Evolutionary conservation across 1,140 invertebrate species (phyloP), one percentile per base, ranked within the genome.

Genomic region (Formica selysi): DNA sequence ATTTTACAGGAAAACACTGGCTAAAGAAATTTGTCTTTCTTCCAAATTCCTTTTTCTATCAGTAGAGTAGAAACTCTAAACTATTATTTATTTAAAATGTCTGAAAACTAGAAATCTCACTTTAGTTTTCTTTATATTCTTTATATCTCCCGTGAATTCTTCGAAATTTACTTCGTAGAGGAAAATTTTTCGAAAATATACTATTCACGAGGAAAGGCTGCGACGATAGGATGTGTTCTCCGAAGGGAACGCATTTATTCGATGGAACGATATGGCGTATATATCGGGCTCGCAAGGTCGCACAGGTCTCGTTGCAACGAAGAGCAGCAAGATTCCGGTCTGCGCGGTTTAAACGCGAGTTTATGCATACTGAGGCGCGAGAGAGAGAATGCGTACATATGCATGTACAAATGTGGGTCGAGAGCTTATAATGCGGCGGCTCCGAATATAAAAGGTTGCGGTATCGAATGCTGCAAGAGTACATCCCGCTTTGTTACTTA

Each of bases 401-500:
- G 26, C 65, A 65, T 36, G 61, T 36, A 61, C 44, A 13, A 62
- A 84, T 84, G 38, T 84, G 57, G 80, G 80, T 78, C 80, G 65
- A 81, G 48, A 70, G 76, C 41, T 80, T 80, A 51, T 51, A 80
- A 80, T 80, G 67, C 76, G 76, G 76, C 38, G 51, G 38, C 62
- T 79, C 41, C 48, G 65, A 71, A 71, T 80, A 71, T 70, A 80
- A 80, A 80, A 80, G 76, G 44, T 51, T 79, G 62, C 64, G 64
- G 59, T 36, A 78, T 65, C 76, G 76, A 64, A n/a, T 19, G 64
- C 76, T 29, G 59, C 83, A 57, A 85, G 41, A 64, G 59, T 8
- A 51, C 1, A 16, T 22, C 41, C 11, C 61, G 32, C 78, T 62
- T 65, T 73, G 78, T 78, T 38, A 54, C 61, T 54, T 16, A 5